Evolutionary conservation across 1,140 invertebrate species (phyloP), one percentile per base, ranked within the genome.

Genomic region (Spodoptera frugiperda): DNA sequence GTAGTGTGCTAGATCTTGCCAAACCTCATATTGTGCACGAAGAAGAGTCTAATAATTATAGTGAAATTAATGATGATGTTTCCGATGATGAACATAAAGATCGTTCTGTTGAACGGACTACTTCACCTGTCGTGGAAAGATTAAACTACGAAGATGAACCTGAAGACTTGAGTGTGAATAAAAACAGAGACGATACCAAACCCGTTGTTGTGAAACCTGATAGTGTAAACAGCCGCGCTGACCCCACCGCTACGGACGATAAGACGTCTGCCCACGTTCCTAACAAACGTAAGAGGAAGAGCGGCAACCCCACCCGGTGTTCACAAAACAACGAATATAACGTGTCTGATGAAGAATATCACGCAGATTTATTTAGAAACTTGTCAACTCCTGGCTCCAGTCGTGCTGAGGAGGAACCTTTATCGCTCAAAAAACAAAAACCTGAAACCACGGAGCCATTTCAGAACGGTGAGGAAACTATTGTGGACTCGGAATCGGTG

Each of bases 251-350:
- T 68, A 77, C 84, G 8, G 91, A 94, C 25, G 91, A 94, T 65
- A 94, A 95, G 82, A 85, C 84, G 25, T 87, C 81, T 82, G 91
- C 88, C 63, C 79, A 90, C 80, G 94, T 94, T 82, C 95, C 95
- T 21, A 96, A 95, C 86, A 96, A 96, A 78, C 93, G 97, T 79
- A 98, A 98, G 89, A 94, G 98, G 54, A 99, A 98, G 91, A 98
- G 96, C 82, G 97, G 97, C 83, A 98, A 98, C 89, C 98, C 98
- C 0, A 98, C 97, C 0, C 95, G 97, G 78, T 98, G 97, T 92
- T 96, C 97, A 2, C 94, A 97, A 54, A 95, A 95, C 8, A 95
- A 96, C 49, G 96, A 96, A 78, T 93, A 94, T 54, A 94, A 85
- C 81, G 87, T 91, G 10, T 97, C 96, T 0, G 96, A 96, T 81